Base-by-base conservation (phyloP, 2,113 vertebrate genomes). In the Xiphophorus couchianus region DNA sequence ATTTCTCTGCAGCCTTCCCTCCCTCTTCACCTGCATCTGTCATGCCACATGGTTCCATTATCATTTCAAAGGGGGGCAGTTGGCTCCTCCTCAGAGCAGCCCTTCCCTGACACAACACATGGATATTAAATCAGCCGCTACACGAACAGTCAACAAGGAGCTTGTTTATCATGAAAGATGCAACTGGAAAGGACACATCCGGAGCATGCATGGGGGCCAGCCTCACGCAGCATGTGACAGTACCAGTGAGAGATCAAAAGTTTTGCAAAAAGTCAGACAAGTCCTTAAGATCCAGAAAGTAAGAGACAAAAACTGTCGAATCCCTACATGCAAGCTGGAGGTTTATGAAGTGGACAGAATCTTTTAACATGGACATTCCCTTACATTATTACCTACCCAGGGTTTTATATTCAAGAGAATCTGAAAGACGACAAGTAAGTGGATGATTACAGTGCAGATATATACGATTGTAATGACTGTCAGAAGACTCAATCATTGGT, bases 1-100 rank as follows among this genome's bases (percentile, higher is more conserved):
- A 62, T 17, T 8, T 62, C 42, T 62, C 22, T 74, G 61, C 29
- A 27, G 61, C 39, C 30, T 30, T 30, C 51, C 71, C 28, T 70
- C 67, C 74, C 60, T 76, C 64, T 72, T 82, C 82, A 89, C 86
- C 77, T 73, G 74, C 83, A 83, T 83, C 81, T 89, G 85, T 82
- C 81, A 84, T 88, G 88, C 89, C 84, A 90, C 86, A 82, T 86
- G 87, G 78, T 61, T 62, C 10, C 62, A 93, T 94, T 94, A 92
- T 83, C 88, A 94, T 94, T 94, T 95, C 92, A 94, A 94, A 93
- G 90, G 44, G 77, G 77, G 73, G 81, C 77, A 73, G 81, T 62
- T 73, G 74, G 87, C 74, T 82, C 76, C 74, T 66, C 71, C 73
- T 66, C 69, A 51, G 69, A 77, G 19, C 65, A 76, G 80, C 75